phyloP scores from a whole-genome alignment of 2,113 vertebrate species.

The Madoqua kirkii region DNA sequence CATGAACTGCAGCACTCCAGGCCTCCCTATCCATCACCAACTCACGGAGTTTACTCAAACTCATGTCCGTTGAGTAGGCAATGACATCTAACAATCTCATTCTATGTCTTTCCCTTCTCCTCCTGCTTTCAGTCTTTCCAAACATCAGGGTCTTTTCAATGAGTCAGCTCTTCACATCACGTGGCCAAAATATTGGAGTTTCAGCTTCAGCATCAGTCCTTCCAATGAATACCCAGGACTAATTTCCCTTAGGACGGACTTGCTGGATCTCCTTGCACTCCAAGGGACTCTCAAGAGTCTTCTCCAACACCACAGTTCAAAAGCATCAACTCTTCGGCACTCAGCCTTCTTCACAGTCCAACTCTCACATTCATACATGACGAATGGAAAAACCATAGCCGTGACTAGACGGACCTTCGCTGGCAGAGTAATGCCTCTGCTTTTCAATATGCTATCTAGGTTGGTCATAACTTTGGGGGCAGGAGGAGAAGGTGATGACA shows the following conservation, averaged over 20 bases:
- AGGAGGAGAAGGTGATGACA: too few species aligned
- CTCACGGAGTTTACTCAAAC: not conserved
- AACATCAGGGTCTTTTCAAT: not conserved
- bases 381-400: not conserved
- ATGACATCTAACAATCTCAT: not conserved
- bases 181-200: not conserved
- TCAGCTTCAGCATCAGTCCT: not conserved
- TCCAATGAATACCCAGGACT: not conserved
- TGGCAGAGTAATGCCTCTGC: not conserved
- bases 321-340: accelerated
- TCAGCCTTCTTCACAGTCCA: not conserved
- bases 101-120: not conserved
- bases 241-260: not conserved
- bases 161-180: not conserved
- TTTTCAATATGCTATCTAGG: not conserved
- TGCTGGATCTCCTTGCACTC: not conserved
- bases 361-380: not conserved
- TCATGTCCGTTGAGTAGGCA: not conserved
- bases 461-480: too few species aligned
- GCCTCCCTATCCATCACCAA: not conserved
- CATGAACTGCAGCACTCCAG: not conserved
- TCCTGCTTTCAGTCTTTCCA: not conserved
- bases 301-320: not conserved
- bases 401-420: accelerated
- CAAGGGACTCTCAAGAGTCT: not conserved